A percentile compares a stretch with the other conserved stretches of the same genome.
phyloP scores from a whole-genome alignment of 2,888 invertebrate genomes.

The Cactoblastis cactorum region DNA sequence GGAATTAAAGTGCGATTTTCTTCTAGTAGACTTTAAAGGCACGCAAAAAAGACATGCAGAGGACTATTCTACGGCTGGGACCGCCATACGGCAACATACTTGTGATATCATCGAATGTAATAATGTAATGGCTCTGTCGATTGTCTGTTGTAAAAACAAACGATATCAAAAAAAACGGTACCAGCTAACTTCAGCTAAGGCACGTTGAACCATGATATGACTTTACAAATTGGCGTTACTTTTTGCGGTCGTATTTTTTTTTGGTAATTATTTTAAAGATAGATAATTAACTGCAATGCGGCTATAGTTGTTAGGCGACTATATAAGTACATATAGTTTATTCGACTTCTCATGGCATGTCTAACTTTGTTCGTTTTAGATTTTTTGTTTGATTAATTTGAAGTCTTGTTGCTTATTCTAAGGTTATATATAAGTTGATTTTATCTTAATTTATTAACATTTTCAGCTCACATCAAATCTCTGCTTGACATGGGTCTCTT shows the following conservation, averaged over 20 bases:
- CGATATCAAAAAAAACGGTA: conserved; percentile 12
- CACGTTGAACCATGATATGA: conserved; percentile 19
- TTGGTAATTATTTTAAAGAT: background rate
- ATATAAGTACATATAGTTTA: background rate
- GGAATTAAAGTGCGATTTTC: no score
- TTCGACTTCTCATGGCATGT: background rate
- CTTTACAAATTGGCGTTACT: conserved; percentile 8
- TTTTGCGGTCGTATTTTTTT: background rate
- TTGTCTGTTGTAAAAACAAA: conserved; percentile 12
- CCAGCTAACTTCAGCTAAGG: conserved; percentile 13
- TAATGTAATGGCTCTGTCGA: background rate
- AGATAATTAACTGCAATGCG: background rate
- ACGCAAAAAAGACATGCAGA: no score
- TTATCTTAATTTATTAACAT: no score
- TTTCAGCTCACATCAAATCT: no score
- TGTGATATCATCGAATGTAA: conserved; percentile 17
- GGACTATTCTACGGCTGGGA: no score
- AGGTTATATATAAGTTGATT: no score
- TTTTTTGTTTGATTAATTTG: no score
- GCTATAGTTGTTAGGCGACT: background rate
- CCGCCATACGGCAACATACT: no score
- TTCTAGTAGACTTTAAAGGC: no score
- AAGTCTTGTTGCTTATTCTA: no score
- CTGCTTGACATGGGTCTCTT: no score
- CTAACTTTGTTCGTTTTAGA: no score